Conservation (phyloP, 2,113 vertebrate genomes). For the Barnardius zonarius region DNA sequence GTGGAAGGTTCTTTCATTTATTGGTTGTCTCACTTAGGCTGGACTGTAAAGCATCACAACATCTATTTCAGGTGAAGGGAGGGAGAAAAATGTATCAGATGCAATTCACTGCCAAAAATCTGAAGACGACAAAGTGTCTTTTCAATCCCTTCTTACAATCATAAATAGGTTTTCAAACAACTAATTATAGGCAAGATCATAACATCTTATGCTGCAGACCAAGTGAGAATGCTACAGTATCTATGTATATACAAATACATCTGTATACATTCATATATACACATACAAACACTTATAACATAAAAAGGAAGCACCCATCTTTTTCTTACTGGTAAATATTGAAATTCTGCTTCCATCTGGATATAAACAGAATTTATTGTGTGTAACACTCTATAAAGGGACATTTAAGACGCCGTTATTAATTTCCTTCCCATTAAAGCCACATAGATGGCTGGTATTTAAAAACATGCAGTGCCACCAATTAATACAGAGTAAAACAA, state of each 20-base stretch:
- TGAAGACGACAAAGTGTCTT: background rate
- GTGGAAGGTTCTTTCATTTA: background rate
- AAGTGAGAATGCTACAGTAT: conserved; percentile 6
- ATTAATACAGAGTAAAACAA: conserved; percentile 29
- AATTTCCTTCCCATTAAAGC: conserved; percentile 42
- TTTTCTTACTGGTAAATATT: conserved; percentile 5
- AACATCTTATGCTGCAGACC: background rate
- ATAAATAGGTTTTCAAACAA: conserved; percentile 11
- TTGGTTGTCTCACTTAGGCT: background rate
- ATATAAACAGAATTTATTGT: conserved; percentile 37
- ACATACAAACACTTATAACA: background rate
- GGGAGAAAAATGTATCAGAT: background rate
- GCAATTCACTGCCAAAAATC: background rate
- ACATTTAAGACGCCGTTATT: conserved; percentile 34
- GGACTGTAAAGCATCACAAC: background rate
- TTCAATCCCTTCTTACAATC: background rate
- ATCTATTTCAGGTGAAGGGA: background rate
- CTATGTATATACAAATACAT: conserved; percentile 12
- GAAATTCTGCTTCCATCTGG: conserved; percentile 59
- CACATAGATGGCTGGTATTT: conserved; percentile 27
- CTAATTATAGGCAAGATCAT: background rate
- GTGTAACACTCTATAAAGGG: conserved; percentile 24
- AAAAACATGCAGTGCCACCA: conserved; percentile 48
- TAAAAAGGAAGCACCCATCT: background rate
- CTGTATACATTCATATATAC: background rate